Conservation (phyloP, 2,888 invertebrate genomes). For the Pseudococcus viburni region DNA sequence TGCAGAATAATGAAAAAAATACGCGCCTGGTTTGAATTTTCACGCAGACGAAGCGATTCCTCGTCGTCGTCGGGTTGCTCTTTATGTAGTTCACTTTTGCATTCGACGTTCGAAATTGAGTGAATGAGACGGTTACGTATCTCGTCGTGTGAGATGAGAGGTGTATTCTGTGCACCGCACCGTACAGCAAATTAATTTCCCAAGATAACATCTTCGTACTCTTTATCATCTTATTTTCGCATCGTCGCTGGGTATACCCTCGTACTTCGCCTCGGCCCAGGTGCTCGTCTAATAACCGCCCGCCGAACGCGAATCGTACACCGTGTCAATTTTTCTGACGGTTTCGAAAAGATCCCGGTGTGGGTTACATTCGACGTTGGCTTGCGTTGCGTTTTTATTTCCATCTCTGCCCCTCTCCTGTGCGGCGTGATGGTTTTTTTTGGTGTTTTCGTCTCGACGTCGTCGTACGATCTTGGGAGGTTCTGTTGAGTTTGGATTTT, state of each 20-base stretch:
- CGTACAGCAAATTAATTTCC: constrained; percentile 3
- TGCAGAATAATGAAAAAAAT: not conserved
- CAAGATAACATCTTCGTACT: constrained; percentile 8
- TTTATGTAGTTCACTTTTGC: not conserved
- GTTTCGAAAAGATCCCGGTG: not conserved
- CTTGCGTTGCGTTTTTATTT: too few relatives aligned
- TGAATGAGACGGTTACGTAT: not conserved
- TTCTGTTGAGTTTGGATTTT: too few relatives aligned
- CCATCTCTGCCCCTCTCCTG: too few relatives aligned
- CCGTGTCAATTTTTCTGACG: not conserved
- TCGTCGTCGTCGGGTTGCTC: not conserved
- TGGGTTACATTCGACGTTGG: too few relatives aligned
- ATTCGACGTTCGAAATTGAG: constrained; percentile 19
- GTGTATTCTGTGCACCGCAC: not conserved
- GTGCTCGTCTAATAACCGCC: not conserved
- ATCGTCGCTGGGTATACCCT: not conserved
- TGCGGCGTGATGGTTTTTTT: too few relatives aligned
- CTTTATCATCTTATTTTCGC: constrained; percentile 11
- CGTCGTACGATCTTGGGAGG: too few relatives aligned
- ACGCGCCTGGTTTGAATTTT: not conserved
- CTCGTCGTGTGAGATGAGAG: not conserved
- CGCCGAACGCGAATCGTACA: not conserved
- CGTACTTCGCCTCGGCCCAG: not conserved
- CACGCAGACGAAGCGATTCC: constrained; percentile 13
- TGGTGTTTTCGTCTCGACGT: too few relatives aligned